Evolutionary conservation across 2,113 vertebrate genomes (phyloP), one percentile per base, ranked within the genome.

Genomic region (Grammomys dolichurus): DNA sequence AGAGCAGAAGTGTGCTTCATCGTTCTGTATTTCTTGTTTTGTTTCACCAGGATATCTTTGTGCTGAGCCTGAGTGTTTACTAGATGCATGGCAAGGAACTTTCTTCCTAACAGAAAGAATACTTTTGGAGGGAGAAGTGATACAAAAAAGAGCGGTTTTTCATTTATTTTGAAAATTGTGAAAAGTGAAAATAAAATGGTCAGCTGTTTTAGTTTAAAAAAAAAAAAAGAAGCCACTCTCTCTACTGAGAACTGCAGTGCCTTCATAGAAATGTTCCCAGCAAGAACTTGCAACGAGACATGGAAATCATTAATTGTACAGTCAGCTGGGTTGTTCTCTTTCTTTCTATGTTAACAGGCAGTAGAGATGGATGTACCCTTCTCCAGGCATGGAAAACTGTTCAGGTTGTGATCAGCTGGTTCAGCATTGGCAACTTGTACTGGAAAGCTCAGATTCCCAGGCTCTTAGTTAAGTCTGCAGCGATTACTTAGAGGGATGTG

Each of bases 351-450:
- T 96, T 86, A 13, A 31, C 19, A 93, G 95, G 22, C 73, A 84
- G 91, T 70, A 46, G 89, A 97, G 97, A 91, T 91, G 60, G 5
- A 69, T 72, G 60, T 33, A 5, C 0, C 94, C 43, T 11, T 96
- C 58, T 0, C 0, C 69, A 97, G 93, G 92, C 28, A 17, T 87
- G 93, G 0, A 94, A 63, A 63, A 96, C 96, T 87, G 1, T 95
- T 63, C 95, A 5, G 17, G 96, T 98, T 96, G 65, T 89, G 69
- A 96, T 97, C 94, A 94, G 65, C 14, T 84, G 60, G 93, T 89
- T 96, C 51, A 91, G 81, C 76, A 43, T 92, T 36, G 11, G 96
- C 19, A 0, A 26, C 80, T 96, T 86, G 4, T 92, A 81, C 0
- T 11, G 26, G n/a, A 93, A 95, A 93, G 58, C 69, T 69, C 28